phyloP scores from a whole-genome alignment of 2,113 vertebrate species.

The Henicopernis longicauda region DNA sequence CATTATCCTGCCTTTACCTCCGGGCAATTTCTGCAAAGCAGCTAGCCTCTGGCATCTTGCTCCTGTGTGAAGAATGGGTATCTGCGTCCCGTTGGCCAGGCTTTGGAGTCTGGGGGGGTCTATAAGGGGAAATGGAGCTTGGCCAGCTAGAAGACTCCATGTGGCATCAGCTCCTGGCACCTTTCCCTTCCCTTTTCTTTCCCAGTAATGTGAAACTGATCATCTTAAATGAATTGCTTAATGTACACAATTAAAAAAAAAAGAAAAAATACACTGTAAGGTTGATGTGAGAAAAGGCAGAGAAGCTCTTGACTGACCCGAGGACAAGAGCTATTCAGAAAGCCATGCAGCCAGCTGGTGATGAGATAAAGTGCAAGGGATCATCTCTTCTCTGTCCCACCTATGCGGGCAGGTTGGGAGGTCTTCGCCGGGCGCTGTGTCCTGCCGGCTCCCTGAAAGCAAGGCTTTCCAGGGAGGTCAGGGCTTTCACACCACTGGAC shows the following conservation, averaged over 20 bases:
- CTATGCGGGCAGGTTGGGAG: not conserved
- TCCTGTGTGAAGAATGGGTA: not conserved
- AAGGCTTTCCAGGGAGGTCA: not conserved
- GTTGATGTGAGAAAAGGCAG: not conserved
- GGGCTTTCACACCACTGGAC: not conserved
- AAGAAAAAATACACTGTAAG: not conserved
- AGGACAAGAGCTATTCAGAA: not conserved
- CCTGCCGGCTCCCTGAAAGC: not conserved
- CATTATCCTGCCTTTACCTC: not conserved
- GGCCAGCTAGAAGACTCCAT: not conserved
- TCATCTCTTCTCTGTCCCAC: not conserved
- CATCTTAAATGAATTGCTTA: not conserved
- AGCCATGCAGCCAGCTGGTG: not conserved
- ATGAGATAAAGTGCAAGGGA: not conserved
- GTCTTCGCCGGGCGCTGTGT: not conserved
- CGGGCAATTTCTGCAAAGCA: not conserved
- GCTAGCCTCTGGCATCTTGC: not conserved
- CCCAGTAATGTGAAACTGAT: not conserved
- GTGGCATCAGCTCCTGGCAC: not conserved
- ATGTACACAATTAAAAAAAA: not conserved
- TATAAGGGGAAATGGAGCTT: not conserved
- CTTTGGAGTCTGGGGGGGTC: not conserved
- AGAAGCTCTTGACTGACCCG: fast-evolving
- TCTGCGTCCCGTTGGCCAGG: not conserved
- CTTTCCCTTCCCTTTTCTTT: not conserved